A percentile compares a stretch with the other conserved stretches of the same genome.
Conservation (phyloP, 2,113 vertebrate species). For the Puntigrus tetrazona region DNA sequence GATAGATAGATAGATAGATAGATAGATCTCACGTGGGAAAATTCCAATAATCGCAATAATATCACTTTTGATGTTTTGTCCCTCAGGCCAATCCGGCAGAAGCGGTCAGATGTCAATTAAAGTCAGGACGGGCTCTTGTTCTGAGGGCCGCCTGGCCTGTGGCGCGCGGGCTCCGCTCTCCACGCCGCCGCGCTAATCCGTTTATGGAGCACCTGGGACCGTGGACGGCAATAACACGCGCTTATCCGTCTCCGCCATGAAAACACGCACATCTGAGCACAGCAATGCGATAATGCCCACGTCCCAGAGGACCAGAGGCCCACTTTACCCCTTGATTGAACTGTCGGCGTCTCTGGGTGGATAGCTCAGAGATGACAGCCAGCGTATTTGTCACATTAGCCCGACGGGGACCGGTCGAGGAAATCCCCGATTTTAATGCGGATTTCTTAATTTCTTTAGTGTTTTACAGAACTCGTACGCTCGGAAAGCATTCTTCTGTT, state of each 20-base stretch:
- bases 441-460: neutral
- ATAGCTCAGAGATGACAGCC: slow-evolving; percentile 36
- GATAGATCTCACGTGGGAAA: slow-evolving; percentile 1
- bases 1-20: neutral
- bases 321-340: slow-evolving; percentile 33
- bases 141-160: slow-evolving; percentile 37
- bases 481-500: slow-evolving; percentile 43
- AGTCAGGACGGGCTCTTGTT: slow-evolving; percentile 27
- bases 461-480: neutral
- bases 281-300: slow-evolving; percentile 28
- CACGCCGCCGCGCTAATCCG: slow-evolving; percentile 61
- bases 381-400: slow-evolving; percentile 45
- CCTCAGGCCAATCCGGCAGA: slow-evolving; percentile 22
- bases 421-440: neutral
- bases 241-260: slow-evolving; percentile 39
- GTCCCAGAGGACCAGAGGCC: slow-evolving; percentile 25
- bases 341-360: slow-evolving; percentile 27
- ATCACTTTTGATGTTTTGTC: slow-evolving; percentile 33
- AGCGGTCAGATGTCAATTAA: slow-evolving; percentile 44
- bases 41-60: slow-evolving; percentile 11
- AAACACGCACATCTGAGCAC: slow-evolving; percentile 14
- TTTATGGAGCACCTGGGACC: slow-evolving; percentile 70
- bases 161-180: slow-evolving; percentile 33
- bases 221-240: slow-evolving; percentile 69
- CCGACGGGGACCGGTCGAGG: neutral